These are phyloP conservation scores for Lepidonotus clava DNA, from an alignment of 2,888 invertebrate genomes.

Conservation along the genomic window DNA sequence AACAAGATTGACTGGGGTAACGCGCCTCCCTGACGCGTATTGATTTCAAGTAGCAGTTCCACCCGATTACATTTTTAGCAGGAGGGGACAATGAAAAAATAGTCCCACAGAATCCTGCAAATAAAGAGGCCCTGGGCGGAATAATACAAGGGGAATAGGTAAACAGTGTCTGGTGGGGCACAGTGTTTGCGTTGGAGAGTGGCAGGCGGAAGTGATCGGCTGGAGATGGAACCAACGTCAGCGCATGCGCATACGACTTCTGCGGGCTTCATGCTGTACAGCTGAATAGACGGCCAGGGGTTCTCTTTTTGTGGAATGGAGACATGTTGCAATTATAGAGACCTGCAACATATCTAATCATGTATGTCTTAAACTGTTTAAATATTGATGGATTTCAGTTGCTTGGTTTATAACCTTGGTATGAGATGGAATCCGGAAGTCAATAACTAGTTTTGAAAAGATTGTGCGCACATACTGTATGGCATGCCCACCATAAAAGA, in stretches of 20 bases:
- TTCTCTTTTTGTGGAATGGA: too few species aligned
- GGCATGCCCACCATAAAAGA: too few species aligned
- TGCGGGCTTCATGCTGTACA: too few species aligned
- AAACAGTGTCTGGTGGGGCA: background rate
- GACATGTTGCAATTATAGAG: too few species aligned
- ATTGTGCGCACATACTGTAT: too few species aligned
- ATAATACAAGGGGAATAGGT: background rate
- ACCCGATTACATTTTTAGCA: background rate
- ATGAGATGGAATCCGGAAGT: too few species aligned
- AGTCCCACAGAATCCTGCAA: background rate
- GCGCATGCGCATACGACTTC: background rate
- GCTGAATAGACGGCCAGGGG: background rate
- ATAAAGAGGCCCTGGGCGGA: background rate
- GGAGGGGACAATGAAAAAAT: background rate
- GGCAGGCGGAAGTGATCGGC: background rate
- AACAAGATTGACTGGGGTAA: background rate
- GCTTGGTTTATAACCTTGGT: too few species aligned
- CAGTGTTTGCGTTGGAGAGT: constrained; percentile 14
- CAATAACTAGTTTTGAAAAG: too few species aligned
- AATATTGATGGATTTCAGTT: too few species aligned
- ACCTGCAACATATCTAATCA: too few species aligned
- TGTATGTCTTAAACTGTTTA: too few species aligned
- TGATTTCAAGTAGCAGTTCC: background rate
- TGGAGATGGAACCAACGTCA: background rate
- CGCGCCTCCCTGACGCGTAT: background rate